A percentile compares a stretch with the other conserved stretches of the same genome.
phyloP scores from a whole-genome alignment of 1,140 invertebrate species.

The Drosophila paulistorum region DNA sequence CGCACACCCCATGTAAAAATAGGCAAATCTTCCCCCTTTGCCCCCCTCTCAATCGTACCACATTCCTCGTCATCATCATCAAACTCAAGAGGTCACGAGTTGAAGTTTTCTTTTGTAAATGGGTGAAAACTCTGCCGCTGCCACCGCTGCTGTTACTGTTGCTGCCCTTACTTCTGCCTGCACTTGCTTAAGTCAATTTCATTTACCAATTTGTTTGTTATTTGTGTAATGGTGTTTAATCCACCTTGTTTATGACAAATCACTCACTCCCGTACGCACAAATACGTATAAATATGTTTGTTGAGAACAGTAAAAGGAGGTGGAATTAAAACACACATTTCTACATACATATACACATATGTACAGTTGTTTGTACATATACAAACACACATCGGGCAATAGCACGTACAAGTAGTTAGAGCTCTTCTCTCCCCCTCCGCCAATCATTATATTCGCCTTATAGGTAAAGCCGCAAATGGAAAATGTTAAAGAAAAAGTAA shows the following conservation, averaged over 20 bases:
- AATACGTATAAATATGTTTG: not conserved
- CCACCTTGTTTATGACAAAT: slow-evolving; percentile 64
- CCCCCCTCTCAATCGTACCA: not conserved
- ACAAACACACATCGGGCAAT: slow-evolving; percentile 11
- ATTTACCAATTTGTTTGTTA: slow-evolving; percentile 25
- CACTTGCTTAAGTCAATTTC: slow-evolving; percentile 17
- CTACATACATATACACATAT: not conserved
- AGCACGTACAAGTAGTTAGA: slow-evolving; percentile 31
- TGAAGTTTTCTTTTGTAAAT: slow-evolving; percentile 63
- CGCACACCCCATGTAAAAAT: slow-evolving; percentile 66
- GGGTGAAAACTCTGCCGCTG: slow-evolving; percentile 26
- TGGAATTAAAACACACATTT: not conserved
- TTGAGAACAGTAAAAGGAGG: not conserved
- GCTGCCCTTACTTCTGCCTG: slow-evolving; percentile 48
- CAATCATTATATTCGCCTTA: slow-evolving; percentile 8
- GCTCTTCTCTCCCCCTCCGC: not conserved
- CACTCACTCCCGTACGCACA: slow-evolving; percentile 11
- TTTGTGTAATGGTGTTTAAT: slow-evolving; percentile 37
- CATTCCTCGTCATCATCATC: slow-evolving; percentile 21
- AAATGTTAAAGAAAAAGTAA: slow-evolving; percentile 30
- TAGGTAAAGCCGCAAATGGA: slow-evolving; percentile 35
- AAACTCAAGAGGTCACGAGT: slow-evolving; percentile 71
- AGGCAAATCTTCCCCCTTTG: slow-evolving; percentile 55
- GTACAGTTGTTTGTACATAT: slow-evolving; percentile 4
- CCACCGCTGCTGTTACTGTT: slow-evolving; percentile 24